Percentiles rank a stretch among this genome's conserved stretches.
Conservation (phyloP, 2,113 vertebrate genomes). For the Probosciger aterrimus region DNA sequence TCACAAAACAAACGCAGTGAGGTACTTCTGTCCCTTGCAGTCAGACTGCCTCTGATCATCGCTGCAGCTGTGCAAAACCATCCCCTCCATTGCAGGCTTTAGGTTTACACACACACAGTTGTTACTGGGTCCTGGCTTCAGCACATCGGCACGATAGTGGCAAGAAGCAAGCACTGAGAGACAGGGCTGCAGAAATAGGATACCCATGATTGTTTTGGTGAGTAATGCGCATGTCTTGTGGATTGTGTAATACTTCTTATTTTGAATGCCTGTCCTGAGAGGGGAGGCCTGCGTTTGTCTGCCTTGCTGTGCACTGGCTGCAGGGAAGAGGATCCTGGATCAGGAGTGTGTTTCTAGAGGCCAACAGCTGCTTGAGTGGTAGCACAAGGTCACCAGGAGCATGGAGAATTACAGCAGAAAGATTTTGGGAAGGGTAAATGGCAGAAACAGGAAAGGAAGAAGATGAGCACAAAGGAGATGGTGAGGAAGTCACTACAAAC, state of each 20-base stretch:
- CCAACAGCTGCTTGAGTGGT: not conserved
- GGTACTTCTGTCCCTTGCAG: not conserved
- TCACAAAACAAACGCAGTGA: conserved; percentile 1
- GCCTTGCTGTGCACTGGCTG: not conserved
- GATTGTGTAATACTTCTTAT: not conserved
- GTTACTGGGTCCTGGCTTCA: not conserved
- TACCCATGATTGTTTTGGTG: not conserved
- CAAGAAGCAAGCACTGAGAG: not conserved
- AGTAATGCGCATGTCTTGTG: not conserved
- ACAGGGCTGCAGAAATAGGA: not conserved
- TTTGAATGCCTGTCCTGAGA: not conserved
- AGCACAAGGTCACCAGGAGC: not conserved
- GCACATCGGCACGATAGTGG: not conserved
- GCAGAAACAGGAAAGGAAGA: not conserved
- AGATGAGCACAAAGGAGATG: not conserved
- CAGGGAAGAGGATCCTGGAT: not conserved
- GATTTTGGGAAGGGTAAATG: not conserved
- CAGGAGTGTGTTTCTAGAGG: not conserved
- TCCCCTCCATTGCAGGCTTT: not conserved
- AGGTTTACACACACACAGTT: not conserved
- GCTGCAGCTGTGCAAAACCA: not conserved
- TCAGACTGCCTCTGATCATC: not conserved
- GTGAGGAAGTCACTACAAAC: not conserved
- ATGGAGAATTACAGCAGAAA: not conserved
- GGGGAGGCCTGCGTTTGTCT: not conserved